These are phyloP conservation scores for Drosophila orena DNA, from an alignment of 1,140 invertebrate species.

Conservation along the genomic window DNA sequence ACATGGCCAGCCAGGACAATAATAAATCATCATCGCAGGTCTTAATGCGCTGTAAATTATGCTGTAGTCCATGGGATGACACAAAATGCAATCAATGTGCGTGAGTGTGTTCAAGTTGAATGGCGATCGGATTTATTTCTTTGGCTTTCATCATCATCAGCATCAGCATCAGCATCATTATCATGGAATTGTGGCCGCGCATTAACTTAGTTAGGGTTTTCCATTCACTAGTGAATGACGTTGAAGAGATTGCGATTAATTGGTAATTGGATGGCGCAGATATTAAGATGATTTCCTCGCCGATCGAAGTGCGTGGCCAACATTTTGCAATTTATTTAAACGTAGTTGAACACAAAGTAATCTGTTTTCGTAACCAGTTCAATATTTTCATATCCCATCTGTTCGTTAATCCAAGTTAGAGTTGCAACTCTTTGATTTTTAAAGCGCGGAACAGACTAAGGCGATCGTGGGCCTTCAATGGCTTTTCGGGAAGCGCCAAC, in stretches of 20 bases:
- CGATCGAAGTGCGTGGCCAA: too few relatives aligned
- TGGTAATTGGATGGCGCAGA: conserved; percentile 42
- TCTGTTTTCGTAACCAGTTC: too few relatives aligned
- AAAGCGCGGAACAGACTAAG: too few relatives aligned
- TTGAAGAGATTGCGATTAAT: conserved; percentile 44
- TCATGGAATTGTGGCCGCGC: conserved; percentile 21
- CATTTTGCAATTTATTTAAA: too few relatives aligned
- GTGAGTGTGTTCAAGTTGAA: conserved; percentile 21
- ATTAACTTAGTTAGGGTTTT: conserved; percentile 52
- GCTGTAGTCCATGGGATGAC: conserved; percentile 56
- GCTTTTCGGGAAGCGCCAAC: conserved; percentile 12
- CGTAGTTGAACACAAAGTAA: too few relatives aligned
- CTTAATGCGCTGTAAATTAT: conserved; percentile 80
- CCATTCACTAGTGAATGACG: conserved; percentile 21
- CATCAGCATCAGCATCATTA: conserved; percentile 3
- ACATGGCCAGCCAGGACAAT: conserved; percentile 40
- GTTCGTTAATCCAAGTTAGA: too few relatives aligned
- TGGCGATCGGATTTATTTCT: conserved; percentile 27
- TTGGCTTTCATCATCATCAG: too few relatives aligned
- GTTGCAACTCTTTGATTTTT: too few relatives aligned
- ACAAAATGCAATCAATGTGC: conserved; percentile 59
- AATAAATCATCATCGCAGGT: conserved; percentile 75
- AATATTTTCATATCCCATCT: too few relatives aligned
- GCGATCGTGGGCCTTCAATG: not conserved
- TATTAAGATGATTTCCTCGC: conserved; percentile 18